phyloP scores from a whole-genome alignment of 1,140 invertebrate genomes.

The Mylabris phalerata region DNA sequence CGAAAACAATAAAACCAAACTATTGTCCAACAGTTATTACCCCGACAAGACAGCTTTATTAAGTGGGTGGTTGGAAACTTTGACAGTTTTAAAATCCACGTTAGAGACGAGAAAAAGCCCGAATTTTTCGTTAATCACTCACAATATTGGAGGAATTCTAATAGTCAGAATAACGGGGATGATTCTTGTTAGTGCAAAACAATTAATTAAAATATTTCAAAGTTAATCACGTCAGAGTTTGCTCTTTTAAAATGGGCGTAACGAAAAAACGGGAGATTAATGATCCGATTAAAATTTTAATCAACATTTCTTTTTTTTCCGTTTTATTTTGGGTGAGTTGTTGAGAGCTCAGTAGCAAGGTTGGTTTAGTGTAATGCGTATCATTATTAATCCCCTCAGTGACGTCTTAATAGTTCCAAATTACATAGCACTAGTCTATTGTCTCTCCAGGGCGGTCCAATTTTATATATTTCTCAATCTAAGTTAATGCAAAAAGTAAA shows the following conservation, averaged over 20 bases:
- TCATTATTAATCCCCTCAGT: constrained; percentile 25
- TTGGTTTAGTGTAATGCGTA: constrained; percentile 27
- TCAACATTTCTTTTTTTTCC: constrained; percentile 18
- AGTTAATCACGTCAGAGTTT: constrained; percentile 24
- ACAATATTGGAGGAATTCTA: too few species aligned
- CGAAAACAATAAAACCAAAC: background rate
- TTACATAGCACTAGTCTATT: constrained; percentile 15
- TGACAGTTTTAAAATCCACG: too few species aligned
- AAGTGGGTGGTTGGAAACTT: constrained; percentile 18
- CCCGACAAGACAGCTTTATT: too few species aligned
- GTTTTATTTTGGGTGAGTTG: constrained; percentile 7
- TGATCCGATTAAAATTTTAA: constrained; percentile 32
- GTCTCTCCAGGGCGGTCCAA: background rate
- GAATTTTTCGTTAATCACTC: constrained; percentile 18
- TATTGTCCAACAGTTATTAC: constrained; percentile 1
- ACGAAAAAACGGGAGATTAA: constrained; percentile 22
- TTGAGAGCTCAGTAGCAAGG: constrained; percentile 22
- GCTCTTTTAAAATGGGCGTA: constrained; percentile 23
- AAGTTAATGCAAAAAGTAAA: background rate
- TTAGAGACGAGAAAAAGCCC: constrained; percentile 13
- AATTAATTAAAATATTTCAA: constrained; percentile 23
- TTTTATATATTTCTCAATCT: background rate
- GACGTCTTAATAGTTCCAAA: constrained; percentile 29
- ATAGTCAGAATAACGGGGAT: background rate
- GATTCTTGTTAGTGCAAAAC: background rate